Conservation (phyloP, 1,140 invertebrate species). For the Danaus plexippus region DNA sequence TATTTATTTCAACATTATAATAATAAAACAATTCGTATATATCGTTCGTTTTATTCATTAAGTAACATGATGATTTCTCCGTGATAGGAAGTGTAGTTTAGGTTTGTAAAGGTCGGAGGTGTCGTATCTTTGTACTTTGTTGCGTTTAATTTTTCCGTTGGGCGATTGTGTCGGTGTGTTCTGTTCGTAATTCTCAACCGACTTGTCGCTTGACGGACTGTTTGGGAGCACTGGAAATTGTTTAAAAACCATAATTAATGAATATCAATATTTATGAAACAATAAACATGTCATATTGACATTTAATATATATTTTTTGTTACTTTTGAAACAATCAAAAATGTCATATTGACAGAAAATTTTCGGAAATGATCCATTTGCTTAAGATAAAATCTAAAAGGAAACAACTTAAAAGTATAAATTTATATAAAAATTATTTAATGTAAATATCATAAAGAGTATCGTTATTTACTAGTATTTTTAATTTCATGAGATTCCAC, state of each 20-base stretch:
- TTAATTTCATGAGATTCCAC: conserved; percentile 6
- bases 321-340: too few relatives aligned
- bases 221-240: conserved; percentile 44
- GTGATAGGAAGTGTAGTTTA: conserved; percentile 56
- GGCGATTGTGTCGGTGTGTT: conserved; percentile 30
- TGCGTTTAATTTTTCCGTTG: conserved; percentile 49
- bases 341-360: too few relatives aligned
- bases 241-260: neutral
- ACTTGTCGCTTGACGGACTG: conserved; percentile 65
- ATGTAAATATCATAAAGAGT: too few relatives aligned
- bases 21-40: too few relatives aligned
- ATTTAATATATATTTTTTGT: neutral
- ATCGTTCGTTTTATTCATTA: too few relatives aligned
- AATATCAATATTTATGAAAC: neutral
- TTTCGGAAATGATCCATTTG: too few relatives aligned
- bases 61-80: conserved; percentile 36
- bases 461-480: too few relatives aligned
- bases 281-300: neutral
- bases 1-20: too few relatives aligned
- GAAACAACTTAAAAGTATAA: too few relatives aligned
- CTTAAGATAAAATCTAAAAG: too few relatives aligned
- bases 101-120: conserved; percentile 61
- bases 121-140: conserved; percentile 54
- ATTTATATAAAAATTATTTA: too few relatives aligned
- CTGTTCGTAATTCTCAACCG: conserved; percentile 62